Conservation (phyloP, 2,113 vertebrate genomes). For the Hemiscyllium ocellatum region DNA sequence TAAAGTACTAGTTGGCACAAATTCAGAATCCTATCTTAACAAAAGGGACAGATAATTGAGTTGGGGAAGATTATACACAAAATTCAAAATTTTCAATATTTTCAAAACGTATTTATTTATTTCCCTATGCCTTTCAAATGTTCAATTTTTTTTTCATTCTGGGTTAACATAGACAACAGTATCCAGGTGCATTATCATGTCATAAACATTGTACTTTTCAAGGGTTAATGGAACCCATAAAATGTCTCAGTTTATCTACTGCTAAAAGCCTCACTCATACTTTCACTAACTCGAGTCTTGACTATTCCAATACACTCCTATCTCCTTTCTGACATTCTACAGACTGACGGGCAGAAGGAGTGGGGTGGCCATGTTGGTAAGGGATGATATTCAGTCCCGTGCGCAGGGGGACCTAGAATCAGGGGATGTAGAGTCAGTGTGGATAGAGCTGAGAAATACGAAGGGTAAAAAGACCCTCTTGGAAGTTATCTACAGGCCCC, state of each 20-base stretch:
- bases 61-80: neutral
- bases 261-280: too few species aligned
- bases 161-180: neutral
- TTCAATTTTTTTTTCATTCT: neutral
- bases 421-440: too few species aligned
- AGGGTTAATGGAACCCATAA: neutral
- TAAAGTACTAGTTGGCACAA: neutral
- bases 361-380: too few species aligned
- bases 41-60: neutral
- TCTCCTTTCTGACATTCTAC: too few species aligned
- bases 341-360: too few species aligned
- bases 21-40: neutral
- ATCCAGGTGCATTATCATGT: neutral
- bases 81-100: neutral
- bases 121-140: neutral
- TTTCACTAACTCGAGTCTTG: too few species aligned
- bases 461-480: too few species aligned
- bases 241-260: neutral
- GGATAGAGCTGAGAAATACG: too few species aligned
- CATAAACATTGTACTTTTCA: neutral
- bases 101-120: neutral
- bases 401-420: too few species aligned
- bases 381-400: too few species aligned
- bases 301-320: too few species aligned
- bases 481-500: too few species aligned